Base-by-base conservation (phyloP, 1,140 invertebrate species). In the Leptoteleia sp. region DNA sequence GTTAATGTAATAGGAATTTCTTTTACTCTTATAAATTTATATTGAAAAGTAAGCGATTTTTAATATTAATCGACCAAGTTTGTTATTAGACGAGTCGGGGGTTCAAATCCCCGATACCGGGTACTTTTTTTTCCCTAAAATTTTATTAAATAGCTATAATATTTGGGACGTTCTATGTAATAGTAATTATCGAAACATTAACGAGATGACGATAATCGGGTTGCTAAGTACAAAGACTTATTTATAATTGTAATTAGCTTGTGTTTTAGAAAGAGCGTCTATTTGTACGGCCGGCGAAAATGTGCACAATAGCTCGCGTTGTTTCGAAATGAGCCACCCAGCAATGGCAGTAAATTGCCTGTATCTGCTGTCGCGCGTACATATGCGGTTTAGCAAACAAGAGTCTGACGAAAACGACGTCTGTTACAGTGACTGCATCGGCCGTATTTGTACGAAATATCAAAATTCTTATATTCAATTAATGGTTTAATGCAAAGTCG, bases 311-410 rank as follows among this genome's bases (percentile, higher is more conserved):
- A 54, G 75, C 54, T 16, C 27, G 68, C 67, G 76, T 78, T 78
- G 68, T 78, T 78, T 72, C 76, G 68, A 78, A 72, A 78, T 68
- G 68, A 78, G 75, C 59, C 52, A 76, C 40, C 33, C 67, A 71
- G 75, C 75, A 67, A 71, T 77, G 65, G 42, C 61, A 71, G 68
- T 70, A 79, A 79, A 72, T 73, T 79, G 68, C 61, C 76, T 73
- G 70, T 70, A 70, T 79, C 59, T 79, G 57, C 64, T 73, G 68
- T 68, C 57, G 54, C 62, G 59, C 70, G 59, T 73, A 79, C 68
- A 45, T 73, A 68, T 73, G 68, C 50, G 68, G 64, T 72, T 79
- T 64, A 57, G 62, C 68, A 79, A 72, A 79, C 76, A 73, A 73
- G 68, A 68, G 55, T 29, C 62, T 57, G 76, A 59, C 55, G 48